phyloP scores from a whole-genome alignment of 2,888 invertebrate genomes.

The Phania funesta region DNA sequence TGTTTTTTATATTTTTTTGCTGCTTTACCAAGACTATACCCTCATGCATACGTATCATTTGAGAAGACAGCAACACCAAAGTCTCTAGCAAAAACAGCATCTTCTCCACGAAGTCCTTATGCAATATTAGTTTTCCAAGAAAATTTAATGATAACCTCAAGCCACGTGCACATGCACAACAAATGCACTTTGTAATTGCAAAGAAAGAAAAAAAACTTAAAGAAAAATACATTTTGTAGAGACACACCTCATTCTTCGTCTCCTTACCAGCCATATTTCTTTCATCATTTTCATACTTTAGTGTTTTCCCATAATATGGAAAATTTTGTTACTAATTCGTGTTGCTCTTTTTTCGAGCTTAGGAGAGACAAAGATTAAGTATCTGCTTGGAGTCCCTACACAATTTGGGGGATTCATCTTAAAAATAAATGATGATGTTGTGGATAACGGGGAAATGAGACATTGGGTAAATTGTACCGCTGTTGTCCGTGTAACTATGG shows the following conservation, averaged over 20 bases:
- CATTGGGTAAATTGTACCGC: too few relatives aligned
- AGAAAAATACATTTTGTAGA: conserved; percentile 2
- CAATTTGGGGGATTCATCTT: neutral
- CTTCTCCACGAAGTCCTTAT: conserved; percentile 41
- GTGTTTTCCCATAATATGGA: neutral
- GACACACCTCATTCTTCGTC: conserved; percentile 33
- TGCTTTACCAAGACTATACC: neutral
- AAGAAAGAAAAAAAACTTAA: conserved; percentile 4
- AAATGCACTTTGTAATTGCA: neutral
- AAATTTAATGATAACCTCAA: conserved; percentile 37
- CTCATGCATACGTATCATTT: conserved; percentile 9
- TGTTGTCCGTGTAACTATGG: too few relatives aligned
- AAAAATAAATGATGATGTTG: conserved; percentile 11
- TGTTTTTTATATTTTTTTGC: neutral
- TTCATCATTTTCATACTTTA: neutral
- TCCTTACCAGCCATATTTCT: neutral
- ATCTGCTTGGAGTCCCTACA: neutral
- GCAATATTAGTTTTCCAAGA: conserved; percentile 26
- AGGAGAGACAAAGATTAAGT: neutral
- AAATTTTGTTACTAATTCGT: too few relatives aligned
- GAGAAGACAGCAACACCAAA: conserved; percentile 8
- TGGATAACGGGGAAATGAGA: conserved; percentile 40
- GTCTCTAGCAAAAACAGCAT: neutral
- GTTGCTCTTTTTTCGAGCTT: neutral
- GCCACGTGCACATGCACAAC: conserved; percentile 28